A percentile compares a stretch with the other conserved stretches of the same genome.
Evolutionary conservation across 2,888 invertebrate genomes (phyloP).

Genomic region (Plebejus argus): DNA sequence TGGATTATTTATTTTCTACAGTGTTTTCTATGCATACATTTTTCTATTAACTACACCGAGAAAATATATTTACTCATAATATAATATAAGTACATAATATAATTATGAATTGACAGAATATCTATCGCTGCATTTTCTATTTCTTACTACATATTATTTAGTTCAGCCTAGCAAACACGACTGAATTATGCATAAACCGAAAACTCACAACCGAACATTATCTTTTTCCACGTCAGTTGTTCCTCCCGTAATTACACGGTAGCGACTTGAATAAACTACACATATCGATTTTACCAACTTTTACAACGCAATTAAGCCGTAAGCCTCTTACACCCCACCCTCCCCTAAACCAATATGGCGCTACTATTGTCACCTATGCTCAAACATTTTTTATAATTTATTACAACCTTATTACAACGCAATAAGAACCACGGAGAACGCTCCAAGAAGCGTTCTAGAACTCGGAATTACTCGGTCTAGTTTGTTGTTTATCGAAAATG

Average conservation of each 20-base stretch:
- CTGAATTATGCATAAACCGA: conserved; percentile 9
- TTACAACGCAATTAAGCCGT: conserved; percentile 75
- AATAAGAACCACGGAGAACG: conserved; percentile 45
- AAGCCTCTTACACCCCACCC: conserved; percentile 73
- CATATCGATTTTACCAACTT: conserved; percentile 66
- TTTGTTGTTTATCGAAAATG: conserved; percentile 40
- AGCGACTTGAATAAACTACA: conserved; percentile 61
- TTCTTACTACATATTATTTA: not conserved
- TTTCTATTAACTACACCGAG: no score
- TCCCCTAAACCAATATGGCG: conserved; percentile 77
- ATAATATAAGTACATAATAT: no score
- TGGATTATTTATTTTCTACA: no score
- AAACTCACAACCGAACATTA: conserved; percentile 9
- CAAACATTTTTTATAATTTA: conserved; percentile 47
- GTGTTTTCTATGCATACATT: no score
- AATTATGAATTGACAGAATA: not conserved
- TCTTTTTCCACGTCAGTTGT: conserved; percentile 10
- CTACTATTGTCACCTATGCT: conserved; percentile 74
- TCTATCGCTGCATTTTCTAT: not conserved
- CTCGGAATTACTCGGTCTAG: conserved; percentile 65
- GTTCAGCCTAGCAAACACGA: not conserved
- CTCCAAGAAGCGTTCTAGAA: conserved; percentile 61
- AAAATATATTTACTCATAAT: not conserved
- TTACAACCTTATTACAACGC: conserved; percentile 45
- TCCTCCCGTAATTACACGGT: not conserved